Evolutionary conservation across 2,888 invertebrate species (phyloP), one percentile per base, ranked within the genome.

Genomic region (Plutella xylostella): DNA sequence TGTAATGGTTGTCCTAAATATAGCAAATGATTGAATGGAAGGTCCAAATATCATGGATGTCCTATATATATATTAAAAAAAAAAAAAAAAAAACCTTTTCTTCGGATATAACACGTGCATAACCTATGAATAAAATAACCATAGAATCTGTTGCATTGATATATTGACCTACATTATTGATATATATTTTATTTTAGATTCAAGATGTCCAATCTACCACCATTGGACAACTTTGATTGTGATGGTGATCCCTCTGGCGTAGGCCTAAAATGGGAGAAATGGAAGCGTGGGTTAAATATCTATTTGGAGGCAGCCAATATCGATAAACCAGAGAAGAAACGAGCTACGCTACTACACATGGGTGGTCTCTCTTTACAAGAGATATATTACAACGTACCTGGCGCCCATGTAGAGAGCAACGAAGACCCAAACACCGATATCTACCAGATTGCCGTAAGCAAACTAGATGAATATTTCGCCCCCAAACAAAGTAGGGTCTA

Each of bases 401-500:
- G 51, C 4, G 57, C 51, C 25, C 46, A 19, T 41, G 47, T 39
- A 14, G 48, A 45, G 42, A 28, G 20, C 15, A 34, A 19, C 15
- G 47, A 52, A 25, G 35, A 12, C 17, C n/a, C n/a, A n/a, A n/a
- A n/a, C n/a, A 21, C 9, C 12, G 21, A 42, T 38, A 34, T 45
- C 34, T 45, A 33, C 21, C 30, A 43, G 2, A 25, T 45, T 15
- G 51, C 57, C 5, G 45, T 57, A 15, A 51, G 56, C 9, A 51
- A 53, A 47, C 47, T 61, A 19, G 48, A 48, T 25, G 50, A 55
- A n/a, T 54, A 61, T 47, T 59, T 46, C 14, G 57, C 22, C 53
- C 55, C 17, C 64, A 60, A 50, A 61, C 64, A 51, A 45, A 64
- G 41, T 59, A 68, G 46, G 31, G 17, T 40, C 3, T 46, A 42